These are phyloP conservation scores for Tetraodon nigroviridis DNA, from an alignment of 2,113 vertebrate genomes.

Conservation along the genomic window DNA sequence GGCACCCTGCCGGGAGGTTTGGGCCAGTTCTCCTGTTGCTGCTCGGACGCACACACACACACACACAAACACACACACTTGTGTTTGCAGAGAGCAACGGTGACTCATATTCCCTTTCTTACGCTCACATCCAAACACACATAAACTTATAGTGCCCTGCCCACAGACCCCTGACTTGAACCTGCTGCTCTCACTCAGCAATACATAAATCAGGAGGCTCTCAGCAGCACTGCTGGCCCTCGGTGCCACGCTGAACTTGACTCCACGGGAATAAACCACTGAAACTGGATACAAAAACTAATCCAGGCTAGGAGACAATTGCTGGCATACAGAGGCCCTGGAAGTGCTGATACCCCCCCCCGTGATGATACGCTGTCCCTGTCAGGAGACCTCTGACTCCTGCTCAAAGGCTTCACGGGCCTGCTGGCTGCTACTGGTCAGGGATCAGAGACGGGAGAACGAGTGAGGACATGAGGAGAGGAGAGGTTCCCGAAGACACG, in stretches of 20 bases:
- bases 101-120: conserved; percentile 32
- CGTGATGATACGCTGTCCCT: conserved; percentile 47
- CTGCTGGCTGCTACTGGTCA: conserved; percentile 50
- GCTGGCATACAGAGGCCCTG: conserved; percentile 58
- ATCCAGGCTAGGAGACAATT: conserved; percentile 74
- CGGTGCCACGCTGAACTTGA: conserved; percentile 69
- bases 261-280: conserved; percentile 71
- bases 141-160: conserved; percentile 54
- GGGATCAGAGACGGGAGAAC: conserved; percentile 24
- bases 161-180: conserved; percentile 73
- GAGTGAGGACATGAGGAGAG: conserved; percentile 25
- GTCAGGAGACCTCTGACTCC: conserved; percentile 57
- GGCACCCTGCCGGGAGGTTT: conserved; percentile 53
- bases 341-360: conserved; percentile 57
- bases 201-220: conserved; percentile 73
- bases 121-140: conserved; percentile 37
- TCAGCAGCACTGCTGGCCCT: conserved; percentile 65
- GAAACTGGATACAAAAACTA: conserved; percentile 75
- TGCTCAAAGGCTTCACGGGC: conserved; percentile 29
- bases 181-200: conserved; percentile 79
- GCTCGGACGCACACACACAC: conserved; percentile 30
- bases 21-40: conserved; percentile 24
- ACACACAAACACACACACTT: conserved; percentile 46
- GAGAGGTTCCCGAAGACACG: neutral
- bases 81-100: conserved; percentile 43